A percentile compares a stretch with the other conserved stretches of the same genome.
These are phyloP conservation scores for Agonopterix heracliana DNA, from an alignment of 2,888 invertebrate species.

Conservation along the genomic window DNA sequence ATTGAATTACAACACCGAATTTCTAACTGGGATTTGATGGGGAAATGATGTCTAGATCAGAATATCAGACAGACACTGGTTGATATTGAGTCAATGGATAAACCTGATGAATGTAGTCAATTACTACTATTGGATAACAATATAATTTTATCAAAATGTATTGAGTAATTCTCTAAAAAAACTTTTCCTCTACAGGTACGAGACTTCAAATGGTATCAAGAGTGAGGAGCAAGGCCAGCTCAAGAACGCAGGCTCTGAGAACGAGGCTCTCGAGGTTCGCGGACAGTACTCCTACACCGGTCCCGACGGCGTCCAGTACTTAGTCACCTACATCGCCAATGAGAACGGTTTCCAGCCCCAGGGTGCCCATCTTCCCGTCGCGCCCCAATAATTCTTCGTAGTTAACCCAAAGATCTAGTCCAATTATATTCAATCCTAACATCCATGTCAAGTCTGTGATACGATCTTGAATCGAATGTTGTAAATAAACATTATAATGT, in stretches of 20 bases:
- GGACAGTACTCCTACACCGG: slow-evolving; percentile 65
- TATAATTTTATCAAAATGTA: too few species aligned
- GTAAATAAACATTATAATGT: slow-evolving; percentile 41
- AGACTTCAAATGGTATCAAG: slow-evolving; percentile 51
- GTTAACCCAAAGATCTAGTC: background rate
- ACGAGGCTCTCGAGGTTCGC: slow-evolving; percentile 60
- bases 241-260: slow-evolving; percentile 58
- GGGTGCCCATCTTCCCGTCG: slow-evolving; percentile 44
- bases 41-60: too few species aligned
- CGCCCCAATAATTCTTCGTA: background rate
- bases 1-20: too few species aligned
- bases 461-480: slow-evolving; percentile 31
- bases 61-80: too few species aligned
- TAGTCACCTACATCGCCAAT: slow-evolving; percentile 66
- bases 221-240: slow-evolving; percentile 43
- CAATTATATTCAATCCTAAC: slow-evolving; percentile 44
- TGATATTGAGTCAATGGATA: too few species aligned
- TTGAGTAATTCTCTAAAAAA: too few species aligned
- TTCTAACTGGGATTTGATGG: too few species aligned
- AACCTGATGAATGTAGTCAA: too few species aligned
- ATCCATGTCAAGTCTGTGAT: slow-evolving; percentile 57
- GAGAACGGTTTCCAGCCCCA: slow-evolving; percentile 71
- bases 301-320: slow-evolving; percentile 60
- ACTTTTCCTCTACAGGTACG: slow-evolving; percentile 22
- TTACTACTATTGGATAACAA: too few species aligned